Percentiles rank a stretch among this genome's conserved stretches.
Conservation (phyloP, 1,140 invertebrate genomes). For the Lucilia cuprina region DNA sequence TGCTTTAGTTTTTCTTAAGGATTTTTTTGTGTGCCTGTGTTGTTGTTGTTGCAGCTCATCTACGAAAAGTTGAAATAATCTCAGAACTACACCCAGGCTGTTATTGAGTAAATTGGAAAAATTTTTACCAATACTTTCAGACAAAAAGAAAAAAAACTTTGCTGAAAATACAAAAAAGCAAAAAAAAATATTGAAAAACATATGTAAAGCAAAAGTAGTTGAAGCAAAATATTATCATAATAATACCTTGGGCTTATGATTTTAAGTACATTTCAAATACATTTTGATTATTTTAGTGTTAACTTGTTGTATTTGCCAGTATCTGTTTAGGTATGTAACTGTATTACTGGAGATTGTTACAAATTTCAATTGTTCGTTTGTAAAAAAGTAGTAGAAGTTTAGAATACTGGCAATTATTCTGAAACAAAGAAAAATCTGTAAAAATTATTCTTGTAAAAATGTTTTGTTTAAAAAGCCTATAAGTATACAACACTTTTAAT, state of each 20-base stretch:
- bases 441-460: too few relatives aligned
- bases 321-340: background rate
- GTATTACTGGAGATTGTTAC: background rate
- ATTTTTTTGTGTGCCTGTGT: background rate
- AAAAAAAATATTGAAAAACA: background rate
- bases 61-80: background rate
- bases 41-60: background rate
- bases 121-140: background rate
- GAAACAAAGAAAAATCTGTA: too few relatives aligned
- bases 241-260: background rate
- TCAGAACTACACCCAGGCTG: background rate
- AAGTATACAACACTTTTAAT: too few relatives aligned
- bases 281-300: background rate
- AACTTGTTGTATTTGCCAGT: background rate
- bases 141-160: too few relatives aligned
- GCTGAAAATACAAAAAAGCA: too few relatives aligned
- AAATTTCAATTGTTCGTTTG: background rate
- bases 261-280: background rate
- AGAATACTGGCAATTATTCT: background rate
- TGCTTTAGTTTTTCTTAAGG: background rate
- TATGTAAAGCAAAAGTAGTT: background rate
- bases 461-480: too few relatives aligned
- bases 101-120: constrained; percentile 10
- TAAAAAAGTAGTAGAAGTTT: background rate
- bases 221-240: background rate